Evolutionary conservation across 2,113 vertebrate genomes (phyloP).

Genomic region (Sinocyclocheilus maitianheensis): DNA sequence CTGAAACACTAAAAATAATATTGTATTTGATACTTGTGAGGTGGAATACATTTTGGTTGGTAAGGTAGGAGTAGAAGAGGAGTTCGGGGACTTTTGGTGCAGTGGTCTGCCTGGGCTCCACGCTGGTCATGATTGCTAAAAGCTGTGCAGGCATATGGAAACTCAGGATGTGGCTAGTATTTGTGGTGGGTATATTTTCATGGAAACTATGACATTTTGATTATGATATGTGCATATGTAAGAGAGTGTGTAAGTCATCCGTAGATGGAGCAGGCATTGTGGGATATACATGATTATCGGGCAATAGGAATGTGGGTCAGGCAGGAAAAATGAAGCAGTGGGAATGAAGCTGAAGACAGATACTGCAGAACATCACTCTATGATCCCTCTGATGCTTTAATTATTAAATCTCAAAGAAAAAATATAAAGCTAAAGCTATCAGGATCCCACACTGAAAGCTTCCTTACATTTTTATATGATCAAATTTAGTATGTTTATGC

Average conservation of each 20-base stretch:
- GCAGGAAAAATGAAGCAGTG: slow-evolving; percentile 33
- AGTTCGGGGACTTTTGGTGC: slow-evolving; percentile 22
- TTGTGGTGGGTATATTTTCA: slow-evolving; percentile 57
- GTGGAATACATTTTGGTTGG: neutral
- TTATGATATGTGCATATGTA: slow-evolving; percentile 57
- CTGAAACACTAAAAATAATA: neutral
- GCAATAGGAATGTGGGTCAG: slow-evolving; percentile 48
- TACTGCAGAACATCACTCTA: slow-evolving; percentile 2
- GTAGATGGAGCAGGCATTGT: slow-evolving; percentile 26
- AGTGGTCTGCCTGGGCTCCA: slow-evolving; percentile 27
- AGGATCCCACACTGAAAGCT: neutral
- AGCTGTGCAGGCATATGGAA: slow-evolving; percentile 46
- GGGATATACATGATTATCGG: slow-evolving; percentile 51
- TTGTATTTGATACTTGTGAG: neutral
- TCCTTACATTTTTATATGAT: too few species aligned
- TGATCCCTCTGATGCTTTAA: neutral
- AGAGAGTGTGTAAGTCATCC: slow-evolving; percentile 46
- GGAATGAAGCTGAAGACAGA: slow-evolving; percentile 21
- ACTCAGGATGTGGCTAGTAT: slow-evolving; percentile 55
- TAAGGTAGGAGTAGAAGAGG: slow-evolving; percentile 35
- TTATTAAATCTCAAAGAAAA: neutral
- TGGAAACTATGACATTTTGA: slow-evolving; percentile 59
- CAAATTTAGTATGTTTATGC: neutral
- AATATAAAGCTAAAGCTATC: neutral
- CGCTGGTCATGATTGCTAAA: slow-evolving; percentile 48